Percentiles rank a stretch among this genome's conserved stretches.
These are phyloP conservation scores for Sthenelais limicola DNA, from an alignment of 2,888 invertebrate genomes.

Conservation along the genomic window DNA sequence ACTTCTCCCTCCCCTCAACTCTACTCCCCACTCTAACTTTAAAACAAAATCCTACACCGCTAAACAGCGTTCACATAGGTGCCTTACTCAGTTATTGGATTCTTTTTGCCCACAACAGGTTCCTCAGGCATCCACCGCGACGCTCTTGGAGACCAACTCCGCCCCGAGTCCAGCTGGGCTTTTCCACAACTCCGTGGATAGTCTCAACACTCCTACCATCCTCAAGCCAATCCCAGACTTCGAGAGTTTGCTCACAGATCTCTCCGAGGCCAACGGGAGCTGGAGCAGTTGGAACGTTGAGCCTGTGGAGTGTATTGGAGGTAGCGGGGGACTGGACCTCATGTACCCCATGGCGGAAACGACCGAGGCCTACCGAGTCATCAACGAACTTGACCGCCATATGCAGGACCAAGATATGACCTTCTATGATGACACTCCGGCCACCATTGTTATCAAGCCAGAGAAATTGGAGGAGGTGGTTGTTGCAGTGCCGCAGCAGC, in stretches of 20 bases:
- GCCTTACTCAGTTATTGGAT: no score
- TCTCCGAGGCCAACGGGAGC: not conserved
- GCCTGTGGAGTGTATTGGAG: no score
- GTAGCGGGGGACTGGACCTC: no score
- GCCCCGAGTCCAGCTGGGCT: no score
- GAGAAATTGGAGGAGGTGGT: constrained; percentile 13
- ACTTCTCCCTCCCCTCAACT: no score
- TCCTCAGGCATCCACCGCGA: no score
- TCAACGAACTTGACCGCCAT: not conserved
- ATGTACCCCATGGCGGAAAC: constrained; percentile 13
- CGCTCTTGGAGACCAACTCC: no score
- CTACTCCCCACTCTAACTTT: no score
- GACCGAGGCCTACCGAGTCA: constrained; percentile 3
- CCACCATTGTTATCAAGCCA: not conserved
- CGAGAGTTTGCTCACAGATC: not conserved
- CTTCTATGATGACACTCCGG: constrained; percentile 11
- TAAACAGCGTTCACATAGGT: no score
- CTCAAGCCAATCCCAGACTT: constrained; percentile 26
- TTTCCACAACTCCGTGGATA: not conserved
- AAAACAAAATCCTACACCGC: no score
- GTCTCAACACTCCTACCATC: constrained; percentile 20
- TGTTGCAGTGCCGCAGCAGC: no score
- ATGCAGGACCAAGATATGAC: constrained; percentile 13
- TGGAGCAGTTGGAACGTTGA: not conserved
- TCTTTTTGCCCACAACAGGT: no score